phyloP scores from a whole-genome alignment of 2,888 invertebrate species.

The Suillia variegata region DNA sequence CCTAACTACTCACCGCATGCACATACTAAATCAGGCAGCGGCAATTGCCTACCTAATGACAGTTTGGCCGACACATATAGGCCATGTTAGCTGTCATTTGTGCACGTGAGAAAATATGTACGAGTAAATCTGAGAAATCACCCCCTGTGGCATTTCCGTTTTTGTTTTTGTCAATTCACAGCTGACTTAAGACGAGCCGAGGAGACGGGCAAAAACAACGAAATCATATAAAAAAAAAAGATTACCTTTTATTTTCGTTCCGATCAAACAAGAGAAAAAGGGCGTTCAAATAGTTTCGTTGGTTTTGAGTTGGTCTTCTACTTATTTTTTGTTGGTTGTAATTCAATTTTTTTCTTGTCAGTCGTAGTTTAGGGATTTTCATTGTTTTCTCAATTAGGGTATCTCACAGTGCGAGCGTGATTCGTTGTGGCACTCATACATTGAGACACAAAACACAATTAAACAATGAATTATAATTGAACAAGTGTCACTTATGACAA shows the following conservation, averaged over 20 bases:
- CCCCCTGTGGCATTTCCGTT: conserved; percentile 25
- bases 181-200: background rate
- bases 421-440: background rate
- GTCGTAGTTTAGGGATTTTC: background rate
- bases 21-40: no score
- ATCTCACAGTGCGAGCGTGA: background rate
- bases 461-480: background rate
- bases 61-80: conserved; percentile 19
- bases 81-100: conserved; percentile 23
- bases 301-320: background rate
- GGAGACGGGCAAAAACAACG: background rate
- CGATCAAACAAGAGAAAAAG: background rate
- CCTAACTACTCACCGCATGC: no score
- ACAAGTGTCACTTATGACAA: conserved; percentile 14
- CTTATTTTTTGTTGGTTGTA: background rate
- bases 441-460: background rate
- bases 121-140: conserved; percentile 1
- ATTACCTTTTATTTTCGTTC: background rate
- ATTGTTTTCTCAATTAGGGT: background rate
- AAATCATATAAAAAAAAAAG: background rate
- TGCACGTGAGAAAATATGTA: conserved; percentile 1
- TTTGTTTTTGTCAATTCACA: conserved; percentile 20
- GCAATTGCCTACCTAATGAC: conserved; percentile 19
- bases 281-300: background rate
- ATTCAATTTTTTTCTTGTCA: background rate